Conservation (phyloP, 2,888 invertebrate genomes). For the Brachyptera risi region DNA sequence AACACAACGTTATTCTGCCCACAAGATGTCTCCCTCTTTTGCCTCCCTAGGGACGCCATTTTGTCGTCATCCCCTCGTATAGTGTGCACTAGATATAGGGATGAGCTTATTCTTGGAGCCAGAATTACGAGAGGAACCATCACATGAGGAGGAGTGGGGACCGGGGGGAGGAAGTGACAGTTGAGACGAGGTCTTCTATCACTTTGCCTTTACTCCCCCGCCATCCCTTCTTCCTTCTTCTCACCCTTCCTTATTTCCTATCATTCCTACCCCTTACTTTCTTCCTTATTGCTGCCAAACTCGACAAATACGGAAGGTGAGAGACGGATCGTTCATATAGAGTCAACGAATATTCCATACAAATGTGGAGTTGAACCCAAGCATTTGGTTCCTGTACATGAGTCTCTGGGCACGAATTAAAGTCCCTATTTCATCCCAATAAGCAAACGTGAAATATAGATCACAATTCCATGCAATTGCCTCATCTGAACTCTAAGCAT, state of each 20-base stretch:
- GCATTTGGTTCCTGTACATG: neutral
- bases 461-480: no score
- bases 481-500: no score
- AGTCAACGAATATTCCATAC: neutral
- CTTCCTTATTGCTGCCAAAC: slow-evolving; percentile 29
- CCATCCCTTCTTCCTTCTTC: slow-evolving; percentile 32
- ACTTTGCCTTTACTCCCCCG: slow-evolving; percentile 32
- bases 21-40: slow-evolving; percentile 29
- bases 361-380: neutral
- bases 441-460: no score
- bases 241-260: slow-evolving; percentile 37
- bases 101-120: slow-evolving; percentile 26
- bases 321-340: slow-evolving; percentile 8
- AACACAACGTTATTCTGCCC: slow-evolving; percentile 27
- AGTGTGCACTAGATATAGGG: slow-evolving; percentile 27
- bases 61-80: slow-evolving; percentile 36
- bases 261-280: slow-evolving; percentile 34
- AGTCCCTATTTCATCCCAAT: neutral
- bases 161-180: slow-evolving; percentile 22
- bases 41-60: slow-evolving; percentile 39
- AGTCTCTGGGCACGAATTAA: neutral
- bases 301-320: slow-evolving; percentile 4
- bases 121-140: slow-evolving; percentile 26
- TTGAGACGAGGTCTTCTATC: slow-evolving; percentile 27
- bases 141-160: slow-evolving; percentile 23